Evolutionary conservation across 2,888 invertebrate genomes (phyloP).

Genomic region (Synanthedon myopaeformis): DNA sequence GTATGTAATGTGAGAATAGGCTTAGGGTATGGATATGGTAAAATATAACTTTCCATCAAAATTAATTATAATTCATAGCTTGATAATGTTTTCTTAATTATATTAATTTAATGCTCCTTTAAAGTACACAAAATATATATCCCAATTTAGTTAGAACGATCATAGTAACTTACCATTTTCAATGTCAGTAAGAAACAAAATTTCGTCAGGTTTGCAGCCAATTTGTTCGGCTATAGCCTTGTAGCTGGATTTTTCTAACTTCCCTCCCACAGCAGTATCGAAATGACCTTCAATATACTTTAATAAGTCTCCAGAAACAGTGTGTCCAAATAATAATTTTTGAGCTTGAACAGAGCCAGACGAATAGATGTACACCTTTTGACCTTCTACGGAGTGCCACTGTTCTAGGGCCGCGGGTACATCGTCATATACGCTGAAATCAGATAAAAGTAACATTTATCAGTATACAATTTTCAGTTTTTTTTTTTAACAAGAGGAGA

Average conservation of each 20-base stretch:
- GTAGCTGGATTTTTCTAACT: constrained; percentile 84
- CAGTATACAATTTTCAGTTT: not conserved
- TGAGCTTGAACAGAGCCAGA: constrained; percentile 94
- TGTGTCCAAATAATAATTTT: constrained; percentile 84
- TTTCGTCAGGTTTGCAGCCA: constrained; percentile 72
- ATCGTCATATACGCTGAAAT: constrained; percentile 87
- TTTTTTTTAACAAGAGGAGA: too few relatives aligned
- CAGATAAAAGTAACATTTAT: constrained; percentile 3
- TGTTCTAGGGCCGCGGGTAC: constrained; percentile 79
- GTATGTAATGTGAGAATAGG: too few relatives aligned
- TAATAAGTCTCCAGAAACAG: constrained; percentile 81
- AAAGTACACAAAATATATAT: too few relatives aligned
- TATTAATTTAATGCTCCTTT: too few relatives aligned
- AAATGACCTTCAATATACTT: constrained; percentile 82
- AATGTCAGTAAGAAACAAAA: constrained; percentile 90
- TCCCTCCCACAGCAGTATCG: constrained; percentile 87
- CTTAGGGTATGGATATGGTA: too few relatives aligned
- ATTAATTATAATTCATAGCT: too few relatives aligned
- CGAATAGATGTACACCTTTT: constrained; percentile 86
- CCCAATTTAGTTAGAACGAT: too few relatives aligned
- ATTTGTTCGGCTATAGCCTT: constrained; percentile 79
- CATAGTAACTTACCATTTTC: constrained; percentile 72
- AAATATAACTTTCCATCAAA: too few relatives aligned
- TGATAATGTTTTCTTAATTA: too few relatives aligned
- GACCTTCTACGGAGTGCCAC: constrained; percentile 77